These are phyloP conservation scores for Proterorhinus semilunaris DNA, from an alignment of 2,113 vertebrate genomes.

Conservation along the genomic window DNA sequence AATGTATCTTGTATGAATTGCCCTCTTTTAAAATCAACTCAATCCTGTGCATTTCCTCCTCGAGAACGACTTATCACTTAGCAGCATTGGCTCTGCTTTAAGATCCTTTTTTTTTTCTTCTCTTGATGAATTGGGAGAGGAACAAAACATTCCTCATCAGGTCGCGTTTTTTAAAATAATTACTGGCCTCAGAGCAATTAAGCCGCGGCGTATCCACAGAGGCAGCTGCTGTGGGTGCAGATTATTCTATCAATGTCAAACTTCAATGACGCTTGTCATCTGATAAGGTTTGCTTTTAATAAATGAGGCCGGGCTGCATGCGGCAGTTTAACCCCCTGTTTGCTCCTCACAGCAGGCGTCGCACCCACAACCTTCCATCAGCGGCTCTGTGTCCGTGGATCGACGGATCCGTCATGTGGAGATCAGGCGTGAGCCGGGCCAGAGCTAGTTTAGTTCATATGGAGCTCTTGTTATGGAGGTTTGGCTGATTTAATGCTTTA, in stretches of 20 bases:
- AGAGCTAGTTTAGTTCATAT: no score
- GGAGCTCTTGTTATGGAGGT: no score
- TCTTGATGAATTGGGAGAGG: background rate
- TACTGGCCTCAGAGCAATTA: conserved; percentile 15
- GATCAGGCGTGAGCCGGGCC: no score
- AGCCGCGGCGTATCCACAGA: conserved; percentile 6
- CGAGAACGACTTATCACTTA: background rate
- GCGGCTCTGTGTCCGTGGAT: conserved; percentile 4
- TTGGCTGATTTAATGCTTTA: no score
- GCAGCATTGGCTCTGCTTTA: background rate
- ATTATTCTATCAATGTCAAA: conserved; percentile 64
- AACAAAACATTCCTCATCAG: background rate
- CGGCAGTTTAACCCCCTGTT: conserved; percentile 54
- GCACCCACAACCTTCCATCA: conserved; percentile 26
- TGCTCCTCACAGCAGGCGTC: conserved; percentile 9
- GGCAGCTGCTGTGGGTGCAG: conserved; percentile 44
- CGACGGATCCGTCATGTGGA: no score
- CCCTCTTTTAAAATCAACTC: background rate
- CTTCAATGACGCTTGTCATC: conserved; percentile 59
- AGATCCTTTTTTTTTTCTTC: background rate
- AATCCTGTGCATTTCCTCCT: background rate
- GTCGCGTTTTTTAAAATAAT: conserved; percentile 17
- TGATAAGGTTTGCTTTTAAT: conserved; percentile 65
- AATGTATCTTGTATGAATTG: no score
- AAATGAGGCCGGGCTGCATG: conserved; percentile 54